Evolutionary conservation across 2,113 vertebrate genomes (phyloP).

Genomic region (Rousettus leschenaultii): DNA sequence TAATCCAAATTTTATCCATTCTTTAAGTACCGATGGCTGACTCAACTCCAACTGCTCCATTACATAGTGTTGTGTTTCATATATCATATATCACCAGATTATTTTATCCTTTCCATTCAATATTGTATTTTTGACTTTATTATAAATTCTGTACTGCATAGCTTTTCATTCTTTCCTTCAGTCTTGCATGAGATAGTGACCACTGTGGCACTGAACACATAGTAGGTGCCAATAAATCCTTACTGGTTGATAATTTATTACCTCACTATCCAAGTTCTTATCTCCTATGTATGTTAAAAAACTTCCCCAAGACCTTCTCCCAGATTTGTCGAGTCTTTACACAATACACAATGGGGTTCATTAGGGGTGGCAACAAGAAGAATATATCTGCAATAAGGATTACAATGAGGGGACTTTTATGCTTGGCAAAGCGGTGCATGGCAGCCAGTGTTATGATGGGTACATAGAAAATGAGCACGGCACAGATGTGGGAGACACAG

Average conservation of each 20-base stretch:
- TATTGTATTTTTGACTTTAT: not conserved
- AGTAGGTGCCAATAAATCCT: not conserved
- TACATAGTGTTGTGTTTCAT: not conserved
- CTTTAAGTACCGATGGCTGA: not conserved
- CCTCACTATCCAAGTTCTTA: not conserved
- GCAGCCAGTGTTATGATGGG: not conserved
- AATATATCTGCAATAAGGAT: constrained; percentile 58
- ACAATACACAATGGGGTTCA: constrained; percentile 67
- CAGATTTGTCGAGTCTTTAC: constrained; percentile 59
- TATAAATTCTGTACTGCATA: not conserved
- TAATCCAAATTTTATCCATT: not conserved
- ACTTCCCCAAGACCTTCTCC: constrained; percentile 41
- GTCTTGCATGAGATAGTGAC: not conserved
- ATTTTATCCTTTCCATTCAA: not conserved
- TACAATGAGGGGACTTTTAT: not conserved
- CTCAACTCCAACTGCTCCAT: not conserved
- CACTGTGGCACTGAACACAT: not conserved
- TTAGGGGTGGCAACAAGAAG: constrained; percentile 56
- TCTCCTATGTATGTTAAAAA: not conserved
- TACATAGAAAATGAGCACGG: constrained; percentile 39
- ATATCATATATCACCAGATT: not conserved
- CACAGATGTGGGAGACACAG: constrained; percentile 29
- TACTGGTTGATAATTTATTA: not conserved
- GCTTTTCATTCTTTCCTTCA: not conserved
- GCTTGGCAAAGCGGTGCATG: not conserved